Evolutionary conservation across 2,888 invertebrate species (phyloP), one percentile per base, ranked within the genome.

Genomic region (Carpatolechia fugitivella): DNA sequence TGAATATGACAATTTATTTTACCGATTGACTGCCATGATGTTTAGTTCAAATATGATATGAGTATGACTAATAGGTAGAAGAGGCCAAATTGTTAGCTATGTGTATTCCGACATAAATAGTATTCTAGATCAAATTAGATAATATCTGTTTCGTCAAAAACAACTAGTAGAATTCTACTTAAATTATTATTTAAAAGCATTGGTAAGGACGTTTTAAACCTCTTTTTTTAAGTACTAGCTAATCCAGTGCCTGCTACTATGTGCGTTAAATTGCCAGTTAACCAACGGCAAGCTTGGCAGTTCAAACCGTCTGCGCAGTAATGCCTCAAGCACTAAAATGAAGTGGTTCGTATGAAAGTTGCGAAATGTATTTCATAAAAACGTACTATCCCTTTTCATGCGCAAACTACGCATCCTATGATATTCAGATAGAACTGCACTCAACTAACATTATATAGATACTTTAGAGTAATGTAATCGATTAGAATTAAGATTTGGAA

Each of bases 1-100:
- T 81, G 80, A 77, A 68, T 57, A 60, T 70, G 72, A 70, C 24
- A 47, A 30, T n/a, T 76, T 62, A 58, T 80, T 79, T 76, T 74
- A 75, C 73, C 68, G 66, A 72, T 79, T 77, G 81, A 81, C 83
- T 85, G 83, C 82, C 81, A 82, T 78, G 40, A 41, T 41, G 76
- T 74, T 75, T 68, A 69, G 72, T 68, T 68, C 60, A 63, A 62
- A 61, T 65, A 61, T 65, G 56, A 53, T 56, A 50, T 51, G 47
- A 50, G 18, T 24, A 41, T 8, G 54, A 52, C 47, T 58, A 56
- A 40, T 56, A 52, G n/a, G 51, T 52, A 52, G 46, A 56, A 53
- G 48, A 48, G 54, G 54, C 47, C 47, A 54, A 47, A 36, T 54
- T 47, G 6, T 33, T 18, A 38, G 36, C 33, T 18, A 54, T 24